Conservation (phyloP, 2,113 vertebrate genomes). For the Nesogale talazaci region DNA sequence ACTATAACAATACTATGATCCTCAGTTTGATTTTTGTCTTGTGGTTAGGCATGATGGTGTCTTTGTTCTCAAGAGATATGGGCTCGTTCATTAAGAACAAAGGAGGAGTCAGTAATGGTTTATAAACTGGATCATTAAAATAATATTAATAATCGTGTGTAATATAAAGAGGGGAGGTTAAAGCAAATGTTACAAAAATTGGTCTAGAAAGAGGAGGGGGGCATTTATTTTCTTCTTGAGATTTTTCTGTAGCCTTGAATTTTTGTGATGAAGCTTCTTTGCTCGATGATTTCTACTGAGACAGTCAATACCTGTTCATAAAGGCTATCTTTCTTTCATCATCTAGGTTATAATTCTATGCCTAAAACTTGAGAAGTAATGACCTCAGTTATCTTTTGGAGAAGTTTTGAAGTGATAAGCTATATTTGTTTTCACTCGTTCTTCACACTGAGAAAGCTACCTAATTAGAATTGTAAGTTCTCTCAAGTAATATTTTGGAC, state of each 20-base stretch:
- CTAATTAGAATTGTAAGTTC: background rate
- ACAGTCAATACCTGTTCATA: background rate
- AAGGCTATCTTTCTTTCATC: slow-evolving; percentile 43
- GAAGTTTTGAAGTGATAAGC: slow-evolving; percentile 35
- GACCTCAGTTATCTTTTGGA: background rate
- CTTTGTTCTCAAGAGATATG: slow-evolving; percentile 14
- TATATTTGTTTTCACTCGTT: slow-evolving; percentile 44
- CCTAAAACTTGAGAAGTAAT: slow-evolving; percentile 26
- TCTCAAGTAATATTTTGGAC: slow-evolving; percentile 31
- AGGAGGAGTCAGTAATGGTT: slow-evolving; percentile 15
- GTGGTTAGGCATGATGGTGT: background rate
- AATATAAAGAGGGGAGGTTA: background rate
- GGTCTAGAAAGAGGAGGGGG: background rate
- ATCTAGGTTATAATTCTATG: background rate
- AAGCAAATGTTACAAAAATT: slow-evolving; percentile 1
- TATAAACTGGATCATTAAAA: slow-evolving; percentile 32
- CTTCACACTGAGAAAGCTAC: slow-evolving; percentile 20
- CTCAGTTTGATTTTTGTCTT: slow-evolving; percentile 26
- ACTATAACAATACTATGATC: background rate
- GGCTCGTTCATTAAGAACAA: background rate
- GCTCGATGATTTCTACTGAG: slow-evolving; percentile 25
- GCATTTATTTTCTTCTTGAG: slow-evolving; percentile 11
- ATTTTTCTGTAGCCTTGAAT: slow-evolving; percentile 22
- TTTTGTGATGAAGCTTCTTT: slow-evolving; percentile 52
- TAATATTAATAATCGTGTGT: background rate